These are phyloP conservation scores for Allophyes oxyacanthae DNA, from an alignment of 2,888 invertebrate genomes.

Conservation along the genomic window DNA sequence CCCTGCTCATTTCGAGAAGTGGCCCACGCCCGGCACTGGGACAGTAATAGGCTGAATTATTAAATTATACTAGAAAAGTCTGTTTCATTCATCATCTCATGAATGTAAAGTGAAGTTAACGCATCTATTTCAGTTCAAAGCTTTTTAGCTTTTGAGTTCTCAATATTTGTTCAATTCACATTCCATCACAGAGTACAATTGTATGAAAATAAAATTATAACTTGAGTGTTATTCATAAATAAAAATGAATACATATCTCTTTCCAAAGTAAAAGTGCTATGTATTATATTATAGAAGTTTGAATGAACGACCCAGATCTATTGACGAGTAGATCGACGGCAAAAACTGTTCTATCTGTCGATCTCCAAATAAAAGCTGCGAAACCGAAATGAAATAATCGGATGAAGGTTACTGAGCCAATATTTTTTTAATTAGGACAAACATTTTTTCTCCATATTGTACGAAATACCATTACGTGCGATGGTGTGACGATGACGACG, in stretches of 20 bases:
- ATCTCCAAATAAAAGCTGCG: constrained; percentile 77
- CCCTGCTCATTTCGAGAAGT: no score
- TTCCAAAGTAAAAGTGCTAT: constrained; percentile 83
- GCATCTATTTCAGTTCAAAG: neutral
- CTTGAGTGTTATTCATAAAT: constrained; percentile 31
- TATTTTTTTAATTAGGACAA: constrained; percentile 16
- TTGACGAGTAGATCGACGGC: constrained; percentile 69
- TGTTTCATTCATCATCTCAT: no score
- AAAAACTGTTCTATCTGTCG: constrained; percentile 73
- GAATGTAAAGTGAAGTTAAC: neutral
- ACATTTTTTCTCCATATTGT: neutral
- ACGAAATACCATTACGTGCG: no score
- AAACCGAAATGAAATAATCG: constrained; percentile 74
- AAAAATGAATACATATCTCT: constrained; percentile 65
- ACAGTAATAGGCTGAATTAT: no score
- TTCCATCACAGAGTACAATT: constrained; percentile 12
- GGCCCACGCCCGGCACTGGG: no score
- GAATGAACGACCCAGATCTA: constrained; percentile 81
- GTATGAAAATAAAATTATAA: constrained; percentile 31
- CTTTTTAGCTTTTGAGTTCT: neutral
- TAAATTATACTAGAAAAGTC: no score
- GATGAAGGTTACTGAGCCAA: constrained; percentile 31
- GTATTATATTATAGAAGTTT: constrained; percentile 80
- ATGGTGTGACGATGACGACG: no score
- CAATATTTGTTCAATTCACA: neutral